Evolutionary conservation across 1,140 invertebrate species (phyloP).

Genomic region (Drosophila suzukii): DNA sequence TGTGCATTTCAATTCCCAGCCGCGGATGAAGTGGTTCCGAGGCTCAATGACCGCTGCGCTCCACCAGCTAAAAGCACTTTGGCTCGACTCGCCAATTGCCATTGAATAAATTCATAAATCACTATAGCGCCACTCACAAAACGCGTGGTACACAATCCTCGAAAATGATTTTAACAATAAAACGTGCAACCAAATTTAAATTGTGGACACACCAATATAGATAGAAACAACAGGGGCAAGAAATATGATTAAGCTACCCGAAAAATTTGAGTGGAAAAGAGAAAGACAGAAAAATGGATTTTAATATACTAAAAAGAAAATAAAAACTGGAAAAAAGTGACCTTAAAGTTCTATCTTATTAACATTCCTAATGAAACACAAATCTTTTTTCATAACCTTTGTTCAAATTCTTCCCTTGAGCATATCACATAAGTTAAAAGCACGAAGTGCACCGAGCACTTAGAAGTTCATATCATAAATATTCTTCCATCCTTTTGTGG

Average conservation of each 20-base stretch:
- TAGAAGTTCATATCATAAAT: not conserved
- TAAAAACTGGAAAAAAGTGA: too few relatives aligned
- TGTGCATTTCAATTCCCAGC: slow-evolving; percentile 56
- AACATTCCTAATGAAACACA: too few relatives aligned
- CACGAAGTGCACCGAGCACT: not conserved
- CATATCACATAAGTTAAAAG: not conserved
- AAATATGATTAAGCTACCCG: not conserved
- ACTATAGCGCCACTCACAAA: slow-evolving; percentile 18
- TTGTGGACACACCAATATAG: not conserved
- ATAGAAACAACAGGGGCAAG: too few relatives aligned
- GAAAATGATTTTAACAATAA: slow-evolving; percentile 28
- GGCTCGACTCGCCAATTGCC: slow-evolving; percentile 42
- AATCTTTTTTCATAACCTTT: not conserved
- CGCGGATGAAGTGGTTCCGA: slow-evolving; percentile 17
- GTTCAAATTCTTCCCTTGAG: not conserved
- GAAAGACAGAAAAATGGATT: too few relatives aligned
- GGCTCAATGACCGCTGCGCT: slow-evolving; percentile 54
- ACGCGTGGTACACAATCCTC: slow-evolving; percentile 4
- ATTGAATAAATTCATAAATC: slow-evolving; percentile 60
- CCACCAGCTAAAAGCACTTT: slow-evolving; percentile 41
- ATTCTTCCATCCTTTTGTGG: not conserved
- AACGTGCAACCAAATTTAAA: slow-evolving; percentile 16
- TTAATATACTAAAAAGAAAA: too few relatives aligned
- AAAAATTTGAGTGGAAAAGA: not conserved
- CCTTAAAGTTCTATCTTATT: too few relatives aligned